Evolutionary conservation across 2,113 vertebrate species (phyloP).

Genomic region (Kobus ellipsiprymnus): DNA sequence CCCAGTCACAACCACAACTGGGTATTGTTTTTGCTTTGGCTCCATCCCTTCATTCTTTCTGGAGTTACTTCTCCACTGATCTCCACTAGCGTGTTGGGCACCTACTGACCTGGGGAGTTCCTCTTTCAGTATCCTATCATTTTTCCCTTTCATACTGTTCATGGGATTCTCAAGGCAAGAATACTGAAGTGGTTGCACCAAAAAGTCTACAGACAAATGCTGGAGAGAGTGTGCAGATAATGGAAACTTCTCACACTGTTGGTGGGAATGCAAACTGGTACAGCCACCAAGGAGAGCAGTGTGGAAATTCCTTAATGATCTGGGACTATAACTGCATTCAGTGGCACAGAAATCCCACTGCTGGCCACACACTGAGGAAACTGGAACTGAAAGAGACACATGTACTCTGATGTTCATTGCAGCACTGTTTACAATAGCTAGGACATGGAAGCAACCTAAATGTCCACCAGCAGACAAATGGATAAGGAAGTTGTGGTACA

Average conservation of each 20-base stretch:
- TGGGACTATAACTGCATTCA: not conserved
- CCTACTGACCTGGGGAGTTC: too few species aligned
- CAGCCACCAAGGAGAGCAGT: not conserved
- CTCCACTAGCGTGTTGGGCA: too few species aligned
- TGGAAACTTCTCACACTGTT: not conserved
- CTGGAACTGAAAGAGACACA: not conserved
- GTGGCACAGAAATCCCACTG: not conserved
- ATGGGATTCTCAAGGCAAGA: too few species aligned
- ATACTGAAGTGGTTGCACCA: not conserved
- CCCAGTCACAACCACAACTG: too few species aligned
- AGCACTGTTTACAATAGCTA: not conserved
- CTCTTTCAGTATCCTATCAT: too few species aligned
- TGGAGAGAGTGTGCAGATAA: not conserved
- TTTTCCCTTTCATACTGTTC: too few species aligned
- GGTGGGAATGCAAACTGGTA: not conserved
- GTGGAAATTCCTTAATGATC: not conserved
- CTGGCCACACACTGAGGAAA: not conserved
- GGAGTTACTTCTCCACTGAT: too few species aligned
- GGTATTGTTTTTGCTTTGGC: too few species aligned
- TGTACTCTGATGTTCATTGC: not conserved
- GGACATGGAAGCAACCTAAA: not conserved
- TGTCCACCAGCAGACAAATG: not conserved
- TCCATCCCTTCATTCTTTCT: too few species aligned
- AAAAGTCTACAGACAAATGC: not conserved
- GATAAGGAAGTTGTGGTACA: not conserved